phyloP scores from a whole-genome alignment of 2,797 vertebrate genomes.

The Sciurus vulgaris region DNA sequence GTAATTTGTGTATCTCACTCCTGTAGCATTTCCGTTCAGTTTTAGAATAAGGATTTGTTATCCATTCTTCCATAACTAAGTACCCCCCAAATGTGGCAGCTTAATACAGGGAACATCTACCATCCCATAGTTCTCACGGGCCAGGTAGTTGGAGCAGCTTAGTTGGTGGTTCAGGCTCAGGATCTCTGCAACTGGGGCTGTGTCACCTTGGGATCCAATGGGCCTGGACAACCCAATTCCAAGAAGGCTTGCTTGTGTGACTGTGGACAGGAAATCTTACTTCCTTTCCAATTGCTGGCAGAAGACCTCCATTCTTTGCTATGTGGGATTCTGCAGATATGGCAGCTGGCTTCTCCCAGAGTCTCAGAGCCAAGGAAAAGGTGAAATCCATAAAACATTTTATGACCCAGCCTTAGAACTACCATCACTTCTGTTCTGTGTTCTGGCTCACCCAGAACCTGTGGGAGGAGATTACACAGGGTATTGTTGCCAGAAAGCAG shows the following conservation, averaged over 20 bases:
- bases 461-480: background rate
- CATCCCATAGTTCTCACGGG: background rate
- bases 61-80: background rate
- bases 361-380: background rate
- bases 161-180: background rate
- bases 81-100: background rate
- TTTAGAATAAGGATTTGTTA: background rate
- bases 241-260: background rate
- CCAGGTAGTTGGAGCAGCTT: background rate
- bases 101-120: background rate
- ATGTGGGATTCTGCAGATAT: background rate
- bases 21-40: background rate
- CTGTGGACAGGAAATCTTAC: background rate
- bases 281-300: background rate
- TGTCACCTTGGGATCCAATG: background rate
- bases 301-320: background rate
- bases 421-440: background rate
- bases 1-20: background rate
- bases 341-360: background rate
- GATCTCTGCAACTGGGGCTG: background rate
- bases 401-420: background rate
- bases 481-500: too few relatives aligned
- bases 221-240: background rate
- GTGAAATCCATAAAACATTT: background rate
- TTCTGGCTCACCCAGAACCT: background rate